Conservation (phyloP, 2,888 invertebrate species). For the Caenorhabditis drosophilae region DNA sequence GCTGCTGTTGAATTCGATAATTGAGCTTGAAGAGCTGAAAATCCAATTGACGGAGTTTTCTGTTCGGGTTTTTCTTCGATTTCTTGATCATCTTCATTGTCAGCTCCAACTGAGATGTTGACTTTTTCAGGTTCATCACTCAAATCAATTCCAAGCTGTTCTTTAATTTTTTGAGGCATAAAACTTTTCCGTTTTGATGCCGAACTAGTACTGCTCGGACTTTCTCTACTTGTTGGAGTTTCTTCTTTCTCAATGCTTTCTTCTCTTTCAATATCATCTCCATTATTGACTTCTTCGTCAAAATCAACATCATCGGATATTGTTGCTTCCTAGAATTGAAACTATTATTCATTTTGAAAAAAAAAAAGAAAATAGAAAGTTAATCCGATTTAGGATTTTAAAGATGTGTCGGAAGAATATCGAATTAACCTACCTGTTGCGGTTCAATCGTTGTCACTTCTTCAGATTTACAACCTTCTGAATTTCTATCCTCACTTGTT, state of each 20-base stretch:
- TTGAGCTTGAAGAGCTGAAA: slow-evolving; percentile 44
- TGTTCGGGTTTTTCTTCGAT: slow-evolving; percentile 4
- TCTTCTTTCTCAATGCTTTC: background rate
- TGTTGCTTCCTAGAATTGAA: slow-evolving; percentile 5
- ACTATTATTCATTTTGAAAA: too few relatives aligned
- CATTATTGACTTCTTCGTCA: slow-evolving; percentile 1
- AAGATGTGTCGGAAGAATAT: too few relatives aligned
- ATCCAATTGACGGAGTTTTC: background rate
- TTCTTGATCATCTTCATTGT: slow-evolving; percentile 12
- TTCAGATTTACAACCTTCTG: too few relatives aligned
- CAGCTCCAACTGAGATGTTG: slow-evolving; percentile 15
- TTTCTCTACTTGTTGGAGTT: slow-evolving; percentile 53
- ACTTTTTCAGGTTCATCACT: slow-evolving; percentile 22
- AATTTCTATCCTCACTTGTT: too few relatives aligned
- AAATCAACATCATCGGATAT: slow-evolving; percentile 3
- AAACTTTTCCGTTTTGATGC: slow-evolving; percentile 44
- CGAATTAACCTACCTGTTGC: too few relatives aligned
- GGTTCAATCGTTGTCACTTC: too few relatives aligned
- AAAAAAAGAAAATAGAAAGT: too few relatives aligned
- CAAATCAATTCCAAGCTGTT: slow-evolving; percentile 26
- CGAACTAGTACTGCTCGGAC: slow-evolving; percentile 36
- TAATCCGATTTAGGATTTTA: too few relatives aligned
- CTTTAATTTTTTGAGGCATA: slow-evolving; percentile 37
- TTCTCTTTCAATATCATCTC: slow-evolving; percentile 2
- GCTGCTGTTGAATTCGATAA: slow-evolving; percentile 5